A percentile compares a stretch with the other conserved stretches of the same genome.
These are phyloP conservation scores for Orientallactaga bullata DNA, from an alignment of 2,113 vertebrate genomes.

Conservation along the genomic window DNA sequence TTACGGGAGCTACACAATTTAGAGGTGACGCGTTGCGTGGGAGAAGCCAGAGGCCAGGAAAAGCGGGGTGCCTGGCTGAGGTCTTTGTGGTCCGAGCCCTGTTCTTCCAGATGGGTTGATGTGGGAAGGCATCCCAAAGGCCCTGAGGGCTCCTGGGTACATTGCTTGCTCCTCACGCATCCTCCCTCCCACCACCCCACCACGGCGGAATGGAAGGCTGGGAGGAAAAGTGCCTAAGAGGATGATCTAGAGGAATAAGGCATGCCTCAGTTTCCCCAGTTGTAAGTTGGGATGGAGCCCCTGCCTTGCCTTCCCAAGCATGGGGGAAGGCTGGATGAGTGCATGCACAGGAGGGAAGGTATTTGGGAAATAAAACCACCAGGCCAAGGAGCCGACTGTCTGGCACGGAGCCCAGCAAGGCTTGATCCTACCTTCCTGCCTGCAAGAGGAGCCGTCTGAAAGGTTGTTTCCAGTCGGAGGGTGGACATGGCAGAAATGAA, in stretches of 20 bases:
- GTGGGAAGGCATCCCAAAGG: neutral
- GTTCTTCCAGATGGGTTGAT: accelerated
- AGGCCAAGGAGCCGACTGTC: neutral
- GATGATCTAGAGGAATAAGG: neutral
- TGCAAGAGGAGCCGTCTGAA: constrained; percentile 34
- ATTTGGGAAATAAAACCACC: accelerated
- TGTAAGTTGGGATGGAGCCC: neutral
- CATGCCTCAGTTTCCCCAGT: neutral
- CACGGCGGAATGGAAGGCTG: too few relatives aligned
- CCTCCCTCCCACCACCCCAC: too few relatives aligned
- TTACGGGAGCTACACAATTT: constrained; percentile 77
- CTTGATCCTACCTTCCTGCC: neutral
- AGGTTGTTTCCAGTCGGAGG: neutral
- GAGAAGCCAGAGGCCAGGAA: constrained; percentile 59
- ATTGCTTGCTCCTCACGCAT: too few relatives aligned
- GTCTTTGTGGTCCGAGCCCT: accelerated
- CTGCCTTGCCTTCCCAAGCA: neutral
- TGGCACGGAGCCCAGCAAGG: neutral
- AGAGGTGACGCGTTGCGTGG: constrained; percentile 77
- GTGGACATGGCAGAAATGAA: neutral
- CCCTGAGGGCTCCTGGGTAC: too few relatives aligned
- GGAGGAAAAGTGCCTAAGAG: neutral
- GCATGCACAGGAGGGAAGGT: neutral
- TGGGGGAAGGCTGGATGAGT: neutral
- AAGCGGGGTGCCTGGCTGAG: accelerated